A percentile compares a stretch with the other conserved stretches of the same genome.
These are phyloP conservation scores for Sorex araneus DNA, from an alignment of 2,113 vertebrate species.

Conservation along the genomic window DNA sequence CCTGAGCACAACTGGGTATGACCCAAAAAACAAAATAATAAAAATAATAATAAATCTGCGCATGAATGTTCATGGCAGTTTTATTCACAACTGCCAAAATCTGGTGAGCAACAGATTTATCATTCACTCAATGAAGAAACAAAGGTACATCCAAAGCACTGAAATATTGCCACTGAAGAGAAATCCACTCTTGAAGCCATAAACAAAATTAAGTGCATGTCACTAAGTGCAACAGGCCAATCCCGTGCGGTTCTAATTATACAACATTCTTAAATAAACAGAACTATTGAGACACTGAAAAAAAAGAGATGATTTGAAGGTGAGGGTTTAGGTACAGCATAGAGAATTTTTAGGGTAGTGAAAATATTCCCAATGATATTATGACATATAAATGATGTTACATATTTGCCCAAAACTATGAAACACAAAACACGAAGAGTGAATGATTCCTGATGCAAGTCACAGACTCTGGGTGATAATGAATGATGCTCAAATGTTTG, in stretches of 20 bases:
- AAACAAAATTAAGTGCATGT: neutral
- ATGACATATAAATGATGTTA: neutral
- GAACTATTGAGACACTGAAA: no score
- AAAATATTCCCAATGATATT: neutral
- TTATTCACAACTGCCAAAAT: no score
- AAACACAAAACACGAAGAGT: neutral
- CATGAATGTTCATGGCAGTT: no score
- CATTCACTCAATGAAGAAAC: neutral
- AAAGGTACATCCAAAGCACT: neutral
- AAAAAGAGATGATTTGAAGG: neutral
- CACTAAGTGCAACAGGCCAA: no score
- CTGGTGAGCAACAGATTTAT: neutral
- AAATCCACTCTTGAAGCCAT: neutral
- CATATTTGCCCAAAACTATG: neutral
- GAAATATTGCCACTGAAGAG: neutral
- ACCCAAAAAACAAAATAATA: no score
- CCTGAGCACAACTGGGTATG: no score
- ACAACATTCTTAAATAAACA: no score
- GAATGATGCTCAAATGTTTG: neutral
- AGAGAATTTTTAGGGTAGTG: no score
- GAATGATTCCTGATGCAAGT: neutral
- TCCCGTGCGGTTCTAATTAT: no score
- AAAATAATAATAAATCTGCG: no score
- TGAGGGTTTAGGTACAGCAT: neutral
- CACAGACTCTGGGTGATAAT: neutral